Evolutionary conservation across 2,888 invertebrate genomes (phyloP).

Genomic region (Melangyna quadrimaculata): DNA sequence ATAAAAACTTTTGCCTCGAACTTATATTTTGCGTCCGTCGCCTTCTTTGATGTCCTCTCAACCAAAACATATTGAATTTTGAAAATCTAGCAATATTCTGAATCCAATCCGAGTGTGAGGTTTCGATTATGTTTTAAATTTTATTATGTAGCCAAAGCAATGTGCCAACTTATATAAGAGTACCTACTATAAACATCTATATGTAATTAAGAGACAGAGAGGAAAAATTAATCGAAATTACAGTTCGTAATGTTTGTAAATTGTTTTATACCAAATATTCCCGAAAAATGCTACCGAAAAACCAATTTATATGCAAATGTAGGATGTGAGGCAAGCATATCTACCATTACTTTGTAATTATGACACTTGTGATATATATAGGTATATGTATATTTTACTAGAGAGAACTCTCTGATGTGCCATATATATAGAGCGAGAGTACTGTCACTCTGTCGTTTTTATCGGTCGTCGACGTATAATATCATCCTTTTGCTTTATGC

Average conservation of each 20-base stretch:
- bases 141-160: not conserved
- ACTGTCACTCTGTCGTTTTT: constrained; percentile 11
- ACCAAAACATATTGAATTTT: constrained; percentile 51
- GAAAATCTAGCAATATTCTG: not conserved
- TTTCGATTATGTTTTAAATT: constrained; percentile 42
- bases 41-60: constrained; percentile 40
- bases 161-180: not conserved
- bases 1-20: constrained; percentile 50
- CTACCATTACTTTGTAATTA: constrained; percentile 55
- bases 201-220: constrained; percentile 20
- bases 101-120: constrained; percentile 24
- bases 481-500: constrained; percentile 5
- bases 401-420: not conserved
- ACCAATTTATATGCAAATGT: constrained; percentile 73
- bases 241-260: constrained; percentile 28
- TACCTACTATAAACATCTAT: not conserved
- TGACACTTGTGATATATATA: constrained; percentile 9
- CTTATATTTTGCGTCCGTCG: constrained; percentile 27
- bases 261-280: constrained; percentile 31
- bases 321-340: constrained; percentile 33
- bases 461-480: not conserved
- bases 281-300: constrained; percentile 46
- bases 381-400: not conserved
- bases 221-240: constrained; percentile 44
- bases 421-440: not conserved